phyloP scores from a whole-genome alignment of 2,113 vertebrate species.

The Corythaixoides concolor region DNA sequence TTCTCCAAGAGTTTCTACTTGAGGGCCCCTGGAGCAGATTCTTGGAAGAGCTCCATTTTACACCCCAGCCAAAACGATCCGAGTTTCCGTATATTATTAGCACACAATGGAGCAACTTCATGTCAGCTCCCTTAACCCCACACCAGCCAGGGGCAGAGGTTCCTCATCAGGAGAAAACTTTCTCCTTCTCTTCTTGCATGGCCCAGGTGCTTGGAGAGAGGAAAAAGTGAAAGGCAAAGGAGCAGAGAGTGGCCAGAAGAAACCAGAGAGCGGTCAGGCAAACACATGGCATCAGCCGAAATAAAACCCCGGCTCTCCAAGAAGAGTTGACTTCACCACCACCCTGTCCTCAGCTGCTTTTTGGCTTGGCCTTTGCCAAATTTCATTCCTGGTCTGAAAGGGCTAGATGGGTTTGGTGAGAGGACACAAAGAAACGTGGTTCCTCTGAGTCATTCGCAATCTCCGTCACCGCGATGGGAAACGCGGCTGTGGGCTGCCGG shows the following conservation, averaged over 20 bases:
- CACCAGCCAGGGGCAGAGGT: background rate
- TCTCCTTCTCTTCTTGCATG: background rate
- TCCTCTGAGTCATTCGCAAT: constrained; percentile 22
- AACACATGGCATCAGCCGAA: background rate
- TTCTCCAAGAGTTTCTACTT: constrained; percentile 54
- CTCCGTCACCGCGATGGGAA: background rate
- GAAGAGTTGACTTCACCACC: background rate
- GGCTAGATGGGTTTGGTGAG: background rate
- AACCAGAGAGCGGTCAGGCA: background rate
- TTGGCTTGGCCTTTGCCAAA: background rate
- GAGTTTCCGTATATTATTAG: constrained; percentile 58
- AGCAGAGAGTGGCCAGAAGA: background rate
- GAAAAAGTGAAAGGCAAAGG: background rate
- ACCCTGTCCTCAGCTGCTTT: background rate
- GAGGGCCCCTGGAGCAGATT: constrained; percentile 15
- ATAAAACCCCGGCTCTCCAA: background rate
- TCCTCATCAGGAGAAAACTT: background rate
- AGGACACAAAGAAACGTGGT: background rate
- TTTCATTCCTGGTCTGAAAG: background rate
- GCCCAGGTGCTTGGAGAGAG: background rate
- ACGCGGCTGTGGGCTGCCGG: background rate
- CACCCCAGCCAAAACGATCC: constrained; percentile 33
- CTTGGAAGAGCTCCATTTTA: constrained; percentile 57
- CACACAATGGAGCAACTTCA: constrained; percentile 48
- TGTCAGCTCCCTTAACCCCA: constrained; percentile 42